Base-by-base conservation (phyloP, 37 sponge, comb jelly and placozoan species). In the Dysidea cf. avara region DNA sequence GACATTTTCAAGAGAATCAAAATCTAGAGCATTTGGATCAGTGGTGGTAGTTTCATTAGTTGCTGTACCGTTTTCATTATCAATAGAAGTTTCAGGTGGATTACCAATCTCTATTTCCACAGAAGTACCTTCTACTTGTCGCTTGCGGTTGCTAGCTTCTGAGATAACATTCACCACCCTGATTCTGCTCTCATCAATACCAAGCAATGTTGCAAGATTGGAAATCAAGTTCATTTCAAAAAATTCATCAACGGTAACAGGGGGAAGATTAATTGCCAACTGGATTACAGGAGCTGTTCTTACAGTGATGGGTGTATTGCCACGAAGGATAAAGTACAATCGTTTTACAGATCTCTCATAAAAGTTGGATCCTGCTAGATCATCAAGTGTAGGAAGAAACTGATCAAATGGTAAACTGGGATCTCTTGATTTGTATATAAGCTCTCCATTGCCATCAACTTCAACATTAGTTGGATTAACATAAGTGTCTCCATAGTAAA, bases 161-260 rank as follows among this genome's bases (percentile, higher is more conserved):
- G n/a, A n/a, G n/a, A n/a, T 69, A 9, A 85, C 85, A 57, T 74
- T 82, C 28, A 90, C 94, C 34, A 93, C 64, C 53, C 94, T 71
- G 25, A 96, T 93, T 69, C 67, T 86, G n/a, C 60, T 74, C 22
- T 32, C 2, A 4, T 74, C 73, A 22, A 96, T 89, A 17, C 68
- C 78, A 0, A 96, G 81, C 1, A 96, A 83, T 18, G 77, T 57
- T 0, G 94, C 94, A 21, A 96, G 50, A 56, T 96, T 96, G 34
- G 38, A 43, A 0, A 92, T 74, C 18, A 96, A 57, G 56, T 74
- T 83, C 35, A 72, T 83, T 35, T 87, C 88, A 84, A 96, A 96
- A 81, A 96, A 96, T 24, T 86, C 87, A 14, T 84, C 87, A 29
- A 81, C 88, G 6, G 82, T 86, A 2, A 96, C 84, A 20, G 68